These are phyloP conservation scores for Sarcoramphus papa DNA, from an alignment of 2,797 vertebrate species.

Conservation along the genomic window DNA sequence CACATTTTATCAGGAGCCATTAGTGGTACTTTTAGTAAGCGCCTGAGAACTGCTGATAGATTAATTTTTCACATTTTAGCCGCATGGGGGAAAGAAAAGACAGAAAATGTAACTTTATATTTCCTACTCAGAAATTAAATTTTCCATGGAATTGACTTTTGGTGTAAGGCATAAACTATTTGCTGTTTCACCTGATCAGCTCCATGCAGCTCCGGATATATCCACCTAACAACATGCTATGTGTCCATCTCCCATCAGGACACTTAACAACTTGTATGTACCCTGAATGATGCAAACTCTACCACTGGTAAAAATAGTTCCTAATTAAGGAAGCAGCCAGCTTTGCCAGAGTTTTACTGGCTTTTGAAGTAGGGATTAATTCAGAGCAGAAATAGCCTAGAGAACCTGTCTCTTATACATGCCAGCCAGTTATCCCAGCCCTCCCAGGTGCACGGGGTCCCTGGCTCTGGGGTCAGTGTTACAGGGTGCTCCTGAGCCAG, in stretches of 20 bases:
- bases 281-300: neutral
- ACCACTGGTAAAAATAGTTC: neutral
- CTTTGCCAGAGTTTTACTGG: neutral
- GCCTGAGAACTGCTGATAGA: neutral
- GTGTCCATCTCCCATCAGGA: neutral
- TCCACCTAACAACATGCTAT: neutral
- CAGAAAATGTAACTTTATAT: neutral
- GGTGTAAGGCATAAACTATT: neutral
- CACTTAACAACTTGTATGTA: neutral
- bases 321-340: neutral
- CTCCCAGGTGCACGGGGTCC: fast-evolving
- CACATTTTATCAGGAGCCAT: neutral
- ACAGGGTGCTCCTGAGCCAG: neutral
- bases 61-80: neutral
- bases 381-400: neutral
- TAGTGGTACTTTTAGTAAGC: neutral
- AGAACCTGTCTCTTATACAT: neutral
- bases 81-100: neutral
- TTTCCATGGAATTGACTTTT: neutral
- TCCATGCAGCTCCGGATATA: neutral
- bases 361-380: neutral
- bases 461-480: neutral
- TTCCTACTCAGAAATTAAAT: neutral
- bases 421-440: neutral
- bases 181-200: neutral